Evolutionary conservation across 2,888 invertebrate species (phyloP).

Genomic region (Byasa hedistus): DNA sequence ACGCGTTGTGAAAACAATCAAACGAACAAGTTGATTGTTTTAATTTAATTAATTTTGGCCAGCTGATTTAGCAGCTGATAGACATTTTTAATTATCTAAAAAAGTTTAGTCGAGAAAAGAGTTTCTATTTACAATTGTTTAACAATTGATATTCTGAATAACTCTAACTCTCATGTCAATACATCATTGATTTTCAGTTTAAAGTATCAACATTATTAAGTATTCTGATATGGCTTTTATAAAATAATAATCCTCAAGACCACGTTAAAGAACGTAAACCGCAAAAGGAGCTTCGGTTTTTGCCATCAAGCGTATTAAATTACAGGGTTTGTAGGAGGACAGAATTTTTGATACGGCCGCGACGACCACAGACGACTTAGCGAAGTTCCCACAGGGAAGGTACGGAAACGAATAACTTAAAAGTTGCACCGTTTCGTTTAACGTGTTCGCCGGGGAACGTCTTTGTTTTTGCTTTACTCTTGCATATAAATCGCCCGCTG

Average conservation of each 20-base stretch:
- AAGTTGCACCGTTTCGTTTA: slow-evolving; percentile 40
- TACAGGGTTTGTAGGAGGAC: slow-evolving; percentile 9
- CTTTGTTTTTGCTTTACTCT: slow-evolving; percentile 31
- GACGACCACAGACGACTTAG: slow-evolving; percentile 39
- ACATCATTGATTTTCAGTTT: too few species aligned
- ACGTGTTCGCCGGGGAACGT: slow-evolving; percentile 32
- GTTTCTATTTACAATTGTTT: too few species aligned
- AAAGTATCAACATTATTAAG: not conserved
- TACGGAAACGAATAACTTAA: slow-evolving; percentile 47
- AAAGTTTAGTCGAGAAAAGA: too few species aligned
- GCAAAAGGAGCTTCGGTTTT: slow-evolving; percentile 18
- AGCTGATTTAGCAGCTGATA: not conserved
- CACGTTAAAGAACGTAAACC: slow-evolving; percentile 15
- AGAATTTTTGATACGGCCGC: slow-evolving; percentile 42
- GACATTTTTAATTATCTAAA: not conserved
- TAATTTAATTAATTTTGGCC: slow-evolving; percentile 22
- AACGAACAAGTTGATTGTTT: slow-evolving; percentile 8
- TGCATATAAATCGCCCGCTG: slow-evolving; percentile 23
- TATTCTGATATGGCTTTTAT: not conserved
- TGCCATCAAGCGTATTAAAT: slow-evolving; percentile 25
- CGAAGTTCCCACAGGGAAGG: slow-evolving; percentile 34
- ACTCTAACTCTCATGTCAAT: too few species aligned
- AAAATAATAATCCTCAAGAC: not conserved
- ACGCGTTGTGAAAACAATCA: slow-evolving; percentile 8
- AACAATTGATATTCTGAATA: too few species aligned